Evolutionary conservation across 2,888 invertebrate species (phyloP).

Genomic region (Acanthosepion lycidas): DNA sequence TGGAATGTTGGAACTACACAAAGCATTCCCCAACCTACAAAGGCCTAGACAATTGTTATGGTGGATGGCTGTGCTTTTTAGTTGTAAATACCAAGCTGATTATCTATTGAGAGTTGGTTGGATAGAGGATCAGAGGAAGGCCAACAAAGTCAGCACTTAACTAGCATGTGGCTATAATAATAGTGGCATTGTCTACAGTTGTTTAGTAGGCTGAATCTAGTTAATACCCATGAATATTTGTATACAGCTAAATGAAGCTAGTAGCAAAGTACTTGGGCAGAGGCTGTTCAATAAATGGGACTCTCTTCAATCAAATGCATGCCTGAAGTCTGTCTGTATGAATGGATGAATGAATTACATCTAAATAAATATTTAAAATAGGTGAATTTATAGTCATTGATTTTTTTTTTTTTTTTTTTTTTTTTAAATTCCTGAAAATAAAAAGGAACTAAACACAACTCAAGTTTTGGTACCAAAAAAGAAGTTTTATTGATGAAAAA

Average conservation of each 20-base stretch:
- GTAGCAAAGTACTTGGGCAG: not conserved
- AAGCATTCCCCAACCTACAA: slow-evolving; percentile 33
- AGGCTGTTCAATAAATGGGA: not conserved
- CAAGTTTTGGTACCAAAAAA: too few species aligned
- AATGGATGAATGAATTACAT: too few species aligned
- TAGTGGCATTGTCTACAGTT: not conserved
- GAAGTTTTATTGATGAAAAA: too few species aligned
- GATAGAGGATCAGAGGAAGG: not conserved
- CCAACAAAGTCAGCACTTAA: slow-evolving; percentile 9
- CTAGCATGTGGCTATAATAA: slow-evolving; percentile 17
- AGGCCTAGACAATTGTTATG: slow-evolving; percentile 4
- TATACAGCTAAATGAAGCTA: not conserved
- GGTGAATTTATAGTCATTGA: too few species aligned
- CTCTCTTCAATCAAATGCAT: not conserved
- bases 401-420: too few species aligned
- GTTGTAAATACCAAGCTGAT: slow-evolving; percentile 20
- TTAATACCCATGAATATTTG: not conserved
- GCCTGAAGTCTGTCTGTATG: too few species aligned
- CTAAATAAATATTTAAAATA: too few species aligned
- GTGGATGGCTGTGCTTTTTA: not conserved
- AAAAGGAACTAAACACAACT: too few species aligned
- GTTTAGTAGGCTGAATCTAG: not conserved
- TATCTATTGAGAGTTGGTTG: slow-evolving; percentile 20
- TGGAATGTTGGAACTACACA: not conserved
- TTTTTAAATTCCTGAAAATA: too few species aligned